A percentile compares a stretch with the other conserved stretches of the same genome.
Conservation (phyloP, 1,140 invertebrate genomes). For the Ephestia elutella region DNA sequence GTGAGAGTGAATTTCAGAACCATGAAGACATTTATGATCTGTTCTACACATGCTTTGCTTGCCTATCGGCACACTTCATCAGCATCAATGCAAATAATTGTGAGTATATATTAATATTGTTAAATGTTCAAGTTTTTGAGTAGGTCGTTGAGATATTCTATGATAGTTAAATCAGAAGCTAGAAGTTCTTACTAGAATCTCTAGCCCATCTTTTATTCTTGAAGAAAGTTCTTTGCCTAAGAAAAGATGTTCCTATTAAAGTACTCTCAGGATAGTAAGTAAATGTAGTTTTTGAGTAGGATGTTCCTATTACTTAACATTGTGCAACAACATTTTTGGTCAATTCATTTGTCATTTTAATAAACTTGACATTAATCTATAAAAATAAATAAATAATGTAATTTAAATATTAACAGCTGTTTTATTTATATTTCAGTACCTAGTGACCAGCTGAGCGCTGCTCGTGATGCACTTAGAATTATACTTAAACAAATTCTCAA, state of each 20-base stretch:
- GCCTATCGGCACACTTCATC: slow-evolving; percentile 67
- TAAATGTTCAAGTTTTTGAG: too few relatives aligned
- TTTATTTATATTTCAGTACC: slow-evolving; percentile 43
- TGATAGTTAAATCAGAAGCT: too few relatives aligned
- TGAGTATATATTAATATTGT: slow-evolving; percentile 54
- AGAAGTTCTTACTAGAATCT: too few relatives aligned
- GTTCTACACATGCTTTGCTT: slow-evolving; percentile 72
- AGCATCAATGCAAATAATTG: slow-evolving; percentile 59
- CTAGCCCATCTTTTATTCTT: too few relatives aligned
- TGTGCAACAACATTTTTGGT: slow-evolving; percentile 10
- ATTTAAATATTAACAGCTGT: too few relatives aligned
- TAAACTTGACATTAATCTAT: not conserved
- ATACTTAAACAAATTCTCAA: slow-evolving; percentile 66
- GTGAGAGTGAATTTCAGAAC: slow-evolving; percentile 67
- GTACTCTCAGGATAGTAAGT: too few relatives aligned
- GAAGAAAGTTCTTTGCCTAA: too few relatives aligned
- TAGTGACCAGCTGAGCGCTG: slow-evolving; percentile 53
- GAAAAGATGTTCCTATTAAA: too few relatives aligned
- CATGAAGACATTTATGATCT: slow-evolving; percentile 65
- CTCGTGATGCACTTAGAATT: slow-evolving; percentile 64
- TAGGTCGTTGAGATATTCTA: too few relatives aligned
- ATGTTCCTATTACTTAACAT: slow-evolving; percentile 8
- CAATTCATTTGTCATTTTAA: not conserved
- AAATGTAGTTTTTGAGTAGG: too few relatives aligned
- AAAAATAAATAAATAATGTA: too few relatives aligned